Conservation (phyloP, 1,140 invertebrate genomes). For the Pemphigus obesinymphae region DNA sequence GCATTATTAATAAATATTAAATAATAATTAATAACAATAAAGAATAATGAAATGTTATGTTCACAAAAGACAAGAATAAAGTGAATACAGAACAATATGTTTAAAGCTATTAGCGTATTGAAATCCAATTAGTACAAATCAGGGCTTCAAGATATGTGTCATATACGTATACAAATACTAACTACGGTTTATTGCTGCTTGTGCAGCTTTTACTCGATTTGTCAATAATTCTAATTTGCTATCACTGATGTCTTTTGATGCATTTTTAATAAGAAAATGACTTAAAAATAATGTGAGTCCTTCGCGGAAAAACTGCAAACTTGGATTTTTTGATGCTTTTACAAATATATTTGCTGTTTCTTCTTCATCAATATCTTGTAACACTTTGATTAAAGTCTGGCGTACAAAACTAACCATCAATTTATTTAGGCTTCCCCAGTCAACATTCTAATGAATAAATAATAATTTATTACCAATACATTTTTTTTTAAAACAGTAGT, state of each 20-base stretch:
- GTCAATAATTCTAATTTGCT: conserved; percentile 51
- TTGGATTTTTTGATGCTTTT: conserved; percentile 60
- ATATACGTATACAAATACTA: background rate
- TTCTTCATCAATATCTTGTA: conserved; percentile 60
- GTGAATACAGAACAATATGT: background rate
- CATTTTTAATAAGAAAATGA: conserved; percentile 69
- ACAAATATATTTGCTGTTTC: conserved; percentile 61
- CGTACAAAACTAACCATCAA: conserved; percentile 64
- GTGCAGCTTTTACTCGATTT: conserved; percentile 12
- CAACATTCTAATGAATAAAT: conserved; percentile 23
- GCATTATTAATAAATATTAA: conserved; percentile 52
- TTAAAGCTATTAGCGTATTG: conserved; percentile 12
- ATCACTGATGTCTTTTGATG: conserved; percentile 52
- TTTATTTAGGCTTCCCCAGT: conserved; percentile 57
- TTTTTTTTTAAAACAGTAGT: background rate
- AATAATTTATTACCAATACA: background rate
- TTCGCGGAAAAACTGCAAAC: conserved; percentile 69
- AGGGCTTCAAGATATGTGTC: conserved; percentile 23
- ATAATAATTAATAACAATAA: conserved; percentile 37
- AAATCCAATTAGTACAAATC: conserved; percentile 31
- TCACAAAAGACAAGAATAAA: conserved; percentile 11
- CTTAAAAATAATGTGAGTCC: conserved; percentile 72
- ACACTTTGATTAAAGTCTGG: conserved; percentile 64
- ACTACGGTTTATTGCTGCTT: background rate
- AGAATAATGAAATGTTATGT: conserved; percentile 22